Evolutionary conservation across 2,888 invertebrate species (phyloP).

Genomic region (Cosmia pyralina): DNA sequence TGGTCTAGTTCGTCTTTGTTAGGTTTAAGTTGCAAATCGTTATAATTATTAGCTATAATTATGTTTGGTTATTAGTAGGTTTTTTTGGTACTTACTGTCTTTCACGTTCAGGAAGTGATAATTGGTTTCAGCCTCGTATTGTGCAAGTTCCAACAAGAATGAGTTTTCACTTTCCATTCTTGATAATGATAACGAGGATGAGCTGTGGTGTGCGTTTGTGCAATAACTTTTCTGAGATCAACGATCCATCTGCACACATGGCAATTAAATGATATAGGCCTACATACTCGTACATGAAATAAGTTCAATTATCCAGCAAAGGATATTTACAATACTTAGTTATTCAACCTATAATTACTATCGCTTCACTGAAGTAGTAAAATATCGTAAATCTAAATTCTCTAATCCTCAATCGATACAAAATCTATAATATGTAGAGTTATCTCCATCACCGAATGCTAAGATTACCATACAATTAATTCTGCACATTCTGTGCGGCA

Average conservation of each 20-base stretch:
- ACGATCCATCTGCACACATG: background rate
- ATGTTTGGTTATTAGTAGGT: background rate
- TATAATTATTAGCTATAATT: background rate
- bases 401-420: conserved; percentile 1
- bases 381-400: conserved; percentile 8
- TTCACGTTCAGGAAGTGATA: background rate
- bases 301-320: background rate
- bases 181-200: background rate
- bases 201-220: background rate
- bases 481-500: conserved; percentile 12
- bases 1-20: conserved; percentile 28
- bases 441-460: conserved; percentile 30
- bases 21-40: conserved; percentile 3
- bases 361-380: background rate
- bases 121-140: background rate
- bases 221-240: background rate
- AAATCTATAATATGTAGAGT: conserved; percentile 8
- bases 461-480: conserved; percentile 39
- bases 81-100: conserved; percentile 1
- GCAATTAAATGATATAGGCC: background rate
- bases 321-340: too few relatives aligned
- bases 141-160: background rate
- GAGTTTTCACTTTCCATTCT: background rate
- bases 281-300: background rate
- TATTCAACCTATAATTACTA: conserved; percentile 8